A percentile compares a stretch with the other conserved stretches of the same genome.
These are phyloP conservation scores for Drosophila neoperkinsi DNA, from an alignment of 2,888 invertebrate species.

Conservation along the genomic window DNA sequence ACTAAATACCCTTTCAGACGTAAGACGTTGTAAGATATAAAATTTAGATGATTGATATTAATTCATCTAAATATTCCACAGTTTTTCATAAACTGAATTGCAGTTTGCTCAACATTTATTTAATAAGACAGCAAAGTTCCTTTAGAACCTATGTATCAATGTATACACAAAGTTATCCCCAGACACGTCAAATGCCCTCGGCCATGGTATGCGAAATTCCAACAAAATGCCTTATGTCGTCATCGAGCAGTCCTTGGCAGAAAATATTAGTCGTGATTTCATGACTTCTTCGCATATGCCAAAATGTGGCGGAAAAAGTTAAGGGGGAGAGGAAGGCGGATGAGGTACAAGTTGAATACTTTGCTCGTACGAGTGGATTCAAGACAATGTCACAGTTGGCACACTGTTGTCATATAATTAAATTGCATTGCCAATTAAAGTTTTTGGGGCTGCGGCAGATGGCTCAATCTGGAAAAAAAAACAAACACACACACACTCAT, in stretches of 20 bases:
- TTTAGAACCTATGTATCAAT: not conserved
- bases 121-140: not conserved
- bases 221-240: slow-evolving; percentile 31
- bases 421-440: slow-evolving; percentile 54
- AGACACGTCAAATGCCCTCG: not conserved
- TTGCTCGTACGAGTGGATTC: not conserved
- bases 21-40: not conserved
- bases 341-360: not conserved
- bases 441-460: slow-evolving; percentile 7
- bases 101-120: not conserved
- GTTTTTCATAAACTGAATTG: not conserved
- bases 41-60: not conserved
- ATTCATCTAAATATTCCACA: not conserved
- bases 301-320: not conserved
- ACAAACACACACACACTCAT: not conserved
- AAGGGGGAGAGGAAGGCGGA: not conserved
- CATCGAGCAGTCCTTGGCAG: slow-evolving; percentile 29
- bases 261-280: slow-evolving; percentile 42
- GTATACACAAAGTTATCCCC: too few relatives aligned
- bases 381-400: slow-evolving; percentile 25
- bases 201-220: slow-evolving; percentile 4
- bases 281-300: slow-evolving; percentile 20
- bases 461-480: slow-evolving; percentile 8
- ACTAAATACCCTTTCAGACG: not conserved
- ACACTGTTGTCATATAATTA: slow-evolving; percentile 27